Evolutionary conservation across 2,113 vertebrate species (phyloP).

Genomic region (Oxyura jamaicensis): DNA sequence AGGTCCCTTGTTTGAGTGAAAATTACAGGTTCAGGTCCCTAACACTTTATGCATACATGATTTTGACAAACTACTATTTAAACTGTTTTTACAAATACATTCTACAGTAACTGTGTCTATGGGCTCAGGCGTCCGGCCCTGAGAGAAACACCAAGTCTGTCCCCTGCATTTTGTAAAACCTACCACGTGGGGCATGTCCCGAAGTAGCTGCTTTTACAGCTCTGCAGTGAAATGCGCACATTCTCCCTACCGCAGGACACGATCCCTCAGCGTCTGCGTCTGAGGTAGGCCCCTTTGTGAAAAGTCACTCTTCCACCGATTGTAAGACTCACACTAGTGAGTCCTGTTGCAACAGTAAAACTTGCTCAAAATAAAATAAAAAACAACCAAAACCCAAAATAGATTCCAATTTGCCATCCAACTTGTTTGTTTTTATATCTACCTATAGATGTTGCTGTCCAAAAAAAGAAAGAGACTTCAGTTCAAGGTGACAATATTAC

Average conservation of each 20-base stretch:
- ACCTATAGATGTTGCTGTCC: slow-evolving; percentile 27
- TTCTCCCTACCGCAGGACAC: not conserved
- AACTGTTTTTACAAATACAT: slow-evolving; percentile 53
- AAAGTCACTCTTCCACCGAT: not conserved
- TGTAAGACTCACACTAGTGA: not conserved
- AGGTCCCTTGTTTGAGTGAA: not conserved
- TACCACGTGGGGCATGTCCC: not conserved
- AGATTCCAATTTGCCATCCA: slow-evolving; percentile 5
- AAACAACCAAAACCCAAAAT: not conserved
- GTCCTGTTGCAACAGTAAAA: not conserved
- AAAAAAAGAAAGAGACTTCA: slow-evolving; percentile 40
- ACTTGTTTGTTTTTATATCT: not conserved
- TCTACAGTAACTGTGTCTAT: slow-evolving; percentile 69
- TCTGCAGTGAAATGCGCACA: not conserved
- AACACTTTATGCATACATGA: not conserved
- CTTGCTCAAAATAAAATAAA: not conserved
- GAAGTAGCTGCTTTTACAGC: not conserved
- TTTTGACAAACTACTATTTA: slow-evolving; percentile 48
- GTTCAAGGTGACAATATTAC: slow-evolving; percentile 56
- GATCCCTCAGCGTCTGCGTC: not conserved
- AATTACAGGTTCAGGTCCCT: not conserved
- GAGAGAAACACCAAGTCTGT: slow-evolving; percentile 30
- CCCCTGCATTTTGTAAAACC: slow-evolving; percentile 3
- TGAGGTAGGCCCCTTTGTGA: fast-evolving
- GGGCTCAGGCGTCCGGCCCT: slow-evolving; percentile 63